Percentiles rank a stretch among this genome's conserved stretches.
Evolutionary conservation across 2,113 vertebrate genomes (phyloP).

Genomic region (Cryptomyrus ogoouensis): DNA sequence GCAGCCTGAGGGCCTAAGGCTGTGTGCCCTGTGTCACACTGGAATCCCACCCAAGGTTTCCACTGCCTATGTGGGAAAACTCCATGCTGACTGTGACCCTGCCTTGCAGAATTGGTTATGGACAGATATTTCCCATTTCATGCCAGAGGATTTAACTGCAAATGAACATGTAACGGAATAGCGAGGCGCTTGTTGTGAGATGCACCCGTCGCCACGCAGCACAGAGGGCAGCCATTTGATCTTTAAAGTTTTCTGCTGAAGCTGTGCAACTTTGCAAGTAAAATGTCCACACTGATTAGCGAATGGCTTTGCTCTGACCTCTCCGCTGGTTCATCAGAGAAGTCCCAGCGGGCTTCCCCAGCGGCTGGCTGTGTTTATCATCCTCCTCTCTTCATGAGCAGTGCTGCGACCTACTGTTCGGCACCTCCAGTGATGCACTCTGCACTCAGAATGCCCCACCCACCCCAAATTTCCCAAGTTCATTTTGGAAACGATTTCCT

Average conservation of each 20-base stretch:
- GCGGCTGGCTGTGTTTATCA: neutral
- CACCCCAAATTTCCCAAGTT: neutral
- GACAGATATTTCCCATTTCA: neutral
- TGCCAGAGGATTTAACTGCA: neutral
- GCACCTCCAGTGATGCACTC: neutral
- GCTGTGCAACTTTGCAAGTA: neutral
- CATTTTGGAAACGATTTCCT: neutral
- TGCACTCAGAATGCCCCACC: neutral
- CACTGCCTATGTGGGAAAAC: neutral
- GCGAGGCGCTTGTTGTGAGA: neutral
- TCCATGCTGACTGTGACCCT: neutral
- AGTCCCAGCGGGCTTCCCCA: neutral
- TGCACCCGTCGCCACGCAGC: neutral
- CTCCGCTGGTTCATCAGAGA: neutral
- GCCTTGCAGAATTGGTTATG: neutral
- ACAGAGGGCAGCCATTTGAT: neutral
- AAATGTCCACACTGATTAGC: slow-evolving; percentile 1
- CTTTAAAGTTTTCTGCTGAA: neutral
- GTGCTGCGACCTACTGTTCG: neutral
- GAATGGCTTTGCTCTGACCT: neutral
- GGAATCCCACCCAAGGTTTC: neutral
- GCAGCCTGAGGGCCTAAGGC: neutral
- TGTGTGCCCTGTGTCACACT: neutral
- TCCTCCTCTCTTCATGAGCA: neutral
- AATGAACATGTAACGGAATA: neutral